Conservation (phyloP, 2,113 vertebrate species). For the Nicator chloris region DNA sequence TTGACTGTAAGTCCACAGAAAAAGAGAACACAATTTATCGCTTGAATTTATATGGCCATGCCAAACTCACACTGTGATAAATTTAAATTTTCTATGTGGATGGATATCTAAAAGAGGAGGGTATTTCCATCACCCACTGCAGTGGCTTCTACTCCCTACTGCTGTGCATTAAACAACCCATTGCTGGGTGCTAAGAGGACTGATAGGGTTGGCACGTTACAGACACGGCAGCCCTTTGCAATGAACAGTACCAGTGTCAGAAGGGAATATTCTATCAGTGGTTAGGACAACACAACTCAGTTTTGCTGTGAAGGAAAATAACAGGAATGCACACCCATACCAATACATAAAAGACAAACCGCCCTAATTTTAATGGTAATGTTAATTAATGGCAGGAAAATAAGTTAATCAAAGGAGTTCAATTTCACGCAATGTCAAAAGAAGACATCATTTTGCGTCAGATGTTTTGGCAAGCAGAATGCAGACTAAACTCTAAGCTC, state of each 20-base stretch:
- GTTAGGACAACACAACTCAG: background rate
- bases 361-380: background rate
- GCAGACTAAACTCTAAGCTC: background rate
- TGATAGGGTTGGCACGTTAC: background rate
- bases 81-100: background rate
- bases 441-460: background rate
- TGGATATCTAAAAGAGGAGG: background rate
- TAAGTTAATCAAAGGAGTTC: background rate
- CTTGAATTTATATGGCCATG: background rate
- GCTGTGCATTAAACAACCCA: background rate
- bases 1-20: background rate
- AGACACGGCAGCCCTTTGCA: background rate
- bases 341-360: background rate
- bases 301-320: background rate
- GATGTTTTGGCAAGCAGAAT: slow-evolving; percentile 11
- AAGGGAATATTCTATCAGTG: background rate
- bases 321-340: background rate
- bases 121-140: background rate
- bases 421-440: background rate
- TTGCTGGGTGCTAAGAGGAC: background rate
- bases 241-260: background rate
- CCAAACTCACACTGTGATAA: background rate
- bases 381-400: background rate
- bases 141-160: background rate
- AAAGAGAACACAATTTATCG: background rate